Conservation (phyloP, 2,797 vertebrate species). For the Lepilemur ruficaudatus region DNA sequence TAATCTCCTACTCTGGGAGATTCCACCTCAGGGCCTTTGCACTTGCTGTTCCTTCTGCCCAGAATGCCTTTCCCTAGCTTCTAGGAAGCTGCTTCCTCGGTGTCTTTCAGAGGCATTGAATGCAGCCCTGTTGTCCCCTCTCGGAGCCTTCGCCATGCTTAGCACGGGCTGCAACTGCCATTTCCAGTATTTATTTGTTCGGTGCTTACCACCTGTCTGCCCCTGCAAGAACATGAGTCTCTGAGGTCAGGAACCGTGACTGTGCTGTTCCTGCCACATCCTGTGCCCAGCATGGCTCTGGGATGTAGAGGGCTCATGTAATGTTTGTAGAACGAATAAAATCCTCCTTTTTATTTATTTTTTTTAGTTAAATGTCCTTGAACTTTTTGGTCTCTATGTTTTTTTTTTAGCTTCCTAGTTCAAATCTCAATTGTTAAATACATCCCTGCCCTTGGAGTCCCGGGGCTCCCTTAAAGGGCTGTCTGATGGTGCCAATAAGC, state of each 20-base stretch:
- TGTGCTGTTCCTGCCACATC: accelerated
- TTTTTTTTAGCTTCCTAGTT: not conserved
- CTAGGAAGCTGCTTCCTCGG: not conserved
- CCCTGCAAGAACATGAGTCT: accelerated
- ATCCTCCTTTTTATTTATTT: not conserved
- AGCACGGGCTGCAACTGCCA: accelerated
- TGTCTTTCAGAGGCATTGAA: not conserved
- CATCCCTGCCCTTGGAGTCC: not conserved
- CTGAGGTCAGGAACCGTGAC: not conserved
- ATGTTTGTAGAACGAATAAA: not conserved
- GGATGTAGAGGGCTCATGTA: too few species aligned
- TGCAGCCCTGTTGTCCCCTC: accelerated
- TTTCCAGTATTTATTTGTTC: not conserved
- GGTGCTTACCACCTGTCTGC: not conserved
- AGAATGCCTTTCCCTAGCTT: not conserved
- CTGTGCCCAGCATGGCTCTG: not conserved
- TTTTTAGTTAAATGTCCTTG: not conserved
- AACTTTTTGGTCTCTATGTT: not conserved
- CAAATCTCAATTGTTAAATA: not conserved
- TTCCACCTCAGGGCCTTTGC: not conserved
- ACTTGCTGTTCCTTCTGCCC: not conserved
- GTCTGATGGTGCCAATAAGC: not conserved
- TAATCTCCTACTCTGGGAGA: not conserved
- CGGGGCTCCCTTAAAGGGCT: not conserved
- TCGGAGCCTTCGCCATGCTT: not conserved